Evolutionary conservation across 2,888 invertebrate species (phyloP), one percentile per base, ranked within the genome.

Genomic region (Sinodicranocentrus sp.): DNA sequence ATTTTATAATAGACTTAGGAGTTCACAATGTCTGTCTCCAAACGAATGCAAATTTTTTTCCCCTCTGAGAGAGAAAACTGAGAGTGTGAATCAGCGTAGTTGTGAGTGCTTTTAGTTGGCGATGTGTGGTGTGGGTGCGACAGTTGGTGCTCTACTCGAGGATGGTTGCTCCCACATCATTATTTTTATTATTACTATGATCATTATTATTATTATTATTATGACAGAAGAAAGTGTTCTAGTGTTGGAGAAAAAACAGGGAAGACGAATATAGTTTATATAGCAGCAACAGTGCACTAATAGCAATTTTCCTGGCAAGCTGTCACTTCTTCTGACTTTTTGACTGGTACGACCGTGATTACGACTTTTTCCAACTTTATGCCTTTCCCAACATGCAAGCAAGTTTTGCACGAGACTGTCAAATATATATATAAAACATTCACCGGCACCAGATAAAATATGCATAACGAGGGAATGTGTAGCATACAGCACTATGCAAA

Each of bases 281-380:
- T 5, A 52, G 52, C 59, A 72, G 25, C 43, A 44, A 25, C 44
- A 43, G 67, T n/a, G 67, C 44, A 19, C 6, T 21, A 65, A 39
- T 33, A 65, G 48, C 52, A 52, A 52, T 70, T 52, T 48, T 17
- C 26, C 10, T 57, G 25, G 65, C 48, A 63, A 76, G 52, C 25
- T 76, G 76, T 67, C 76, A 65, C 54, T 63, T 76, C 44, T 25
- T 52, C 26, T 54, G 76, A 76, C 76, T 76, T 76, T 65, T 75
- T 75, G 63, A 72, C 72, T 72, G 59, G 19, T 21, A 57, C 19
- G 48, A 19, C 21, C 59, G 63, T 75, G 63, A 63, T 59, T 54
- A 72, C 25, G 43, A n/a, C n/a, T n/a, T n/a, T n/a, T n/a, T n/a
- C n/a, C n/a, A n/a, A n/a, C n/a, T n/a, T n/a, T n/a, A n/a, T n/a